Base-by-base conservation (phyloP, 2,888 invertebrate species). In the Muscina levida region DNA sequence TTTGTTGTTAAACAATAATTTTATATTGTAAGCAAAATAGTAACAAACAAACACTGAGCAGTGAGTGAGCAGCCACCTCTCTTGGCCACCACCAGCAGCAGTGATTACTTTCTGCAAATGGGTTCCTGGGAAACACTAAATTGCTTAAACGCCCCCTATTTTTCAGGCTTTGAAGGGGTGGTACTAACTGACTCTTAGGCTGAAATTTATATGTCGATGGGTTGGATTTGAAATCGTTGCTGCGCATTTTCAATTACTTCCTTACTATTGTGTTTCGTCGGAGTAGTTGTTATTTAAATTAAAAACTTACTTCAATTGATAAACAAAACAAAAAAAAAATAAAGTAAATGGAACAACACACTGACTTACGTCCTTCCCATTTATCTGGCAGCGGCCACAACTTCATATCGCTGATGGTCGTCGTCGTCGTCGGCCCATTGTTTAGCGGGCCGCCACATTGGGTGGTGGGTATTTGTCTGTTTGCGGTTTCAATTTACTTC, bases 1-100 rank as follows among this genome's bases (percentile, higher is more conserved):
- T 80, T 77, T 77, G 80, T 80, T 80, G 80, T 80, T 80, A 44
- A 80, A 80, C 80, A 80, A 80, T 80, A 80, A 77, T 80, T 80
- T 39, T 80, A 80, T 77, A 71, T 80, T 73, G 73, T 71, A 80
- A 57, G 77, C 73, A 80, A 80, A 71, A 73, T 42, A 39, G 59
- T 57, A 70, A 68, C 67, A 72, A 67, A 53, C 59, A n/a, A n/a
- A 46, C 19, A 73, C 42, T 56, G 24, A 39, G 57, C 79, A 79
- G 62, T 78, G 31, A 70, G 10, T 68, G 73, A 78, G 73, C 26
- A 2, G 6, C 8, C n/a, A n/a, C n/a, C n/a, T n/a, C n/a, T n/a
- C n/a, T n/a, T n/a, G 57, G 2, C 8, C 19, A 15, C 1, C 44
- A 13, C 11, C 2, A 26, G 1, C 6, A 0, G 19, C 53, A 62